Evolutionary conservation across 2,888 invertebrate species (phyloP), one percentile per base, ranked within the genome.

Genomic region (Ophion costatus): DNA sequence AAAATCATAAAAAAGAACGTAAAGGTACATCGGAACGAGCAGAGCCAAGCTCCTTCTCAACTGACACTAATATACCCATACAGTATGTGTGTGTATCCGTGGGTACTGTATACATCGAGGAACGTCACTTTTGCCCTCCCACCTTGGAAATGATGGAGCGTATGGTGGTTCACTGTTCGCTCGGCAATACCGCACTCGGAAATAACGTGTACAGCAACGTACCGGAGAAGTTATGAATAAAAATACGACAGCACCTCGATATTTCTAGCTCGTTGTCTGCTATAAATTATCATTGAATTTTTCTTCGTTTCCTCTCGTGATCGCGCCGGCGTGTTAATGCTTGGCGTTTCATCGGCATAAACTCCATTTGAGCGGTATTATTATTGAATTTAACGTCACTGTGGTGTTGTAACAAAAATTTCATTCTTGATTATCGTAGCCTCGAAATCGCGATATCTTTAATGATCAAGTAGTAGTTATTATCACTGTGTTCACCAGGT

Each of bases 81-180:
- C 17, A 29, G 17, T 74, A 45, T 45, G 45, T 45, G 22, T n/a
- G n/a, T 20, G n/a, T 42, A 22, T 67, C 7, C 6, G 17, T 67
- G 42, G 17, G 11, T 29, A 33, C 33, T 0, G 14, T 61, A 76
- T 29, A 33, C 64, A 69, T 57, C 20, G 64, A 70, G 63, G 59
- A 82, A 59, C 81, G 51, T 82, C 78, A 82, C 75, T 76, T 61
- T 79, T 82, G 84, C 66, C 79, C 84, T 84, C 78, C 82, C 82
- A 82, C 78, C 84, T 79, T 79, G 78, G 59, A 61, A 75, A 84
- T 51, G 38, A 75, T 80, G 57, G 67, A 67, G 80, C 80, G 77
- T 77, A 57, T 71, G n/a, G 71, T 73, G 38, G 71, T 77, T 73
- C 51, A 24, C 66, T 66, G 71, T 51, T 69, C 79, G 59, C 75